Evolutionary conservation across 2,888 invertebrate species (phyloP).

Genomic region (Cylindroiulus punctatus): DNA sequence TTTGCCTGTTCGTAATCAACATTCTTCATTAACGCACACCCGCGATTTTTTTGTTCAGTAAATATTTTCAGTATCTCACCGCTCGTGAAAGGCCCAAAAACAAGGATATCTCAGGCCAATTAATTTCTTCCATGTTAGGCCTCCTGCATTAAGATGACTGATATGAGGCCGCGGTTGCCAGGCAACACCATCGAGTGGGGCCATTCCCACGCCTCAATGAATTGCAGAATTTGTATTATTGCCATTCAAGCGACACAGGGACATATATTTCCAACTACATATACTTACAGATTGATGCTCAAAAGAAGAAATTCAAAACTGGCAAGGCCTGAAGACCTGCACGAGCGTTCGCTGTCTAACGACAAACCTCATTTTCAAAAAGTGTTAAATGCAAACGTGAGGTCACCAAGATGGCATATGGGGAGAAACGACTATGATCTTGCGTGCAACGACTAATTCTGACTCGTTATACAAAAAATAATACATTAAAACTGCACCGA

Average conservation of each 20-base stretch:
- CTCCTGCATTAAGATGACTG: constrained; percentile 17
- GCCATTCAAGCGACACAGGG: constrained; percentile 28
- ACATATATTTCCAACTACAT: background rate
- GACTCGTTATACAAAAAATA: too few species aligned
- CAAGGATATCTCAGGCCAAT: constrained; percentile 17
- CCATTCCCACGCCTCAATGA: constrained; percentile 34
- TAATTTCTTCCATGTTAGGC: constrained; percentile 22
- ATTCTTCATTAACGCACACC: constrained; percentile 13
- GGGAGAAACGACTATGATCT: background rate
- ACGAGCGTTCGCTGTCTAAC: background rate
- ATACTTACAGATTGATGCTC: background rate
- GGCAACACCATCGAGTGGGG: constrained; percentile 20
- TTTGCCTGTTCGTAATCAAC: background rate
- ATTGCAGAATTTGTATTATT: constrained; percentile 33
- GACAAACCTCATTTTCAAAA: background rate
- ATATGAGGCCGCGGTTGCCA: background rate
- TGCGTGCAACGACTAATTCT: too few species aligned
- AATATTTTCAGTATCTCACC: background rate
- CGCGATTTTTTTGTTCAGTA: background rate
- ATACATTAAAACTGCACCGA: background rate
- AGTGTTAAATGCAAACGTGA: background rate
- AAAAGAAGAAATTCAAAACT: constrained; percentile 8
- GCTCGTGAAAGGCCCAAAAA: background rate
- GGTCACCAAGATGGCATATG: background rate
- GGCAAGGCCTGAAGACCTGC: background rate